Conservation (phyloP, 2,113 vertebrate species). For the Nothoprocta perdicaria region DNA sequence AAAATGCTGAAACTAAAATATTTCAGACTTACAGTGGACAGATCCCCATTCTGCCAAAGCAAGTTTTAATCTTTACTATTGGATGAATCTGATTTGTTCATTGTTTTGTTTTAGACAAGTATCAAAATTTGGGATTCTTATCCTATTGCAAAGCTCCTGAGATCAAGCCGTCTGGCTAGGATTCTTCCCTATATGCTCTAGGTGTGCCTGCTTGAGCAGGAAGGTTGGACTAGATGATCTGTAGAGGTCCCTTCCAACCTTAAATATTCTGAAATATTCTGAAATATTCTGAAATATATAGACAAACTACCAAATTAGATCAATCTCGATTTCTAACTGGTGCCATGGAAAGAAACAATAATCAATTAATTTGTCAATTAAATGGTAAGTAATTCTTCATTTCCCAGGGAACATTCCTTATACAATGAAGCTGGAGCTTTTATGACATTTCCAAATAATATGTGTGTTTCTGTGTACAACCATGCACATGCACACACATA, state of each 20-base stretch:
- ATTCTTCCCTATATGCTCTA: neutral
- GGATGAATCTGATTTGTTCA: neutral
- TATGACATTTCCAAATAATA: neutral
- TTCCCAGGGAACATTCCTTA: neutral
- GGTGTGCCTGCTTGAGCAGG: too few relatives aligned
- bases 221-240: too few relatives aligned
- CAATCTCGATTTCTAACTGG: neutral
- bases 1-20: neutral
- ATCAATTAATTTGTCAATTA: slow-evolving; percentile 6
- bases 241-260: too few relatives aligned
- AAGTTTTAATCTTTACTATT: neutral
- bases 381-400: neutral
- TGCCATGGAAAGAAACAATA: neutral
- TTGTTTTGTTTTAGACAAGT: neutral
- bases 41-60: fast-evolving
- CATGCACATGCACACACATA: fast-evolving
- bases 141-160: neutral
- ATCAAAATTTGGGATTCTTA: neutral
- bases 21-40: neutral
- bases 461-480: neutral
- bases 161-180: neutral
- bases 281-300: too few relatives aligned
- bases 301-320: neutral
- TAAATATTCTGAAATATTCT: too few relatives aligned
- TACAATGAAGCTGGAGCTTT: neutral